Base-by-base conservation (phyloP, 2,888 invertebrate species). In the Anticlea derivata region DNA sequence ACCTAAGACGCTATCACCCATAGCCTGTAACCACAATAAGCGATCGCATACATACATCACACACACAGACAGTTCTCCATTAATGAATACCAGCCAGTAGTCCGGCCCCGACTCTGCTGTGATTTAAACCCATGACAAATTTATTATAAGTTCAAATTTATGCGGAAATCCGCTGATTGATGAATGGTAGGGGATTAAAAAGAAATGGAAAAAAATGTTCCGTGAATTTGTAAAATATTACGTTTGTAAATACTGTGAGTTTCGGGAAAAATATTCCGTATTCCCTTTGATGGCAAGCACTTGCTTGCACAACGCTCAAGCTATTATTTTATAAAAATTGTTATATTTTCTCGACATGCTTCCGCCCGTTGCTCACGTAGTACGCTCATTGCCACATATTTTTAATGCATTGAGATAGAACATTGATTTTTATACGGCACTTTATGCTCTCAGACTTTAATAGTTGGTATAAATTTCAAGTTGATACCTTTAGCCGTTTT, bases 31-130 rank as follows among this genome's bases (percentile, higher is more conserved):
- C 2, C 70, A 70, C 56, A 61, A 60, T 70, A 63, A 22, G 10
- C 69, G 66, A 69, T 69, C 68, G 61, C 61, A 61, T 65, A 63
- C 77, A 81, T 86, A 81, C 74, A 83, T 86, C 85, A 86, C 73
- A 75, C 68, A 75, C 75, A 77, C 75, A 69, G 83, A 79, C 82
- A 80, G 75, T 75, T 77, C 73, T 63, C 75, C 75, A 70, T 77
- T 83, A 85, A 85, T 86, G 83, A 81, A 84, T 83, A 78, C 81
- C 65, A 68, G 73, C 79, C 73, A 78, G 75, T 79, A 69, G 76
- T 74, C 65, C 72, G 73, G 65, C 64, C 72, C 66, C 72, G 62
- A 78, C 78, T 78, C 78, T 75, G 70, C 78, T 77, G 69, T 80
- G 82, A 83, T 83, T 82, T 74, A 80, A 74, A 66, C 69, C 53